Conservation (phyloP, 35 echinoderm and acorn worm genomes). For the Ophioderma brevispina region DNA sequence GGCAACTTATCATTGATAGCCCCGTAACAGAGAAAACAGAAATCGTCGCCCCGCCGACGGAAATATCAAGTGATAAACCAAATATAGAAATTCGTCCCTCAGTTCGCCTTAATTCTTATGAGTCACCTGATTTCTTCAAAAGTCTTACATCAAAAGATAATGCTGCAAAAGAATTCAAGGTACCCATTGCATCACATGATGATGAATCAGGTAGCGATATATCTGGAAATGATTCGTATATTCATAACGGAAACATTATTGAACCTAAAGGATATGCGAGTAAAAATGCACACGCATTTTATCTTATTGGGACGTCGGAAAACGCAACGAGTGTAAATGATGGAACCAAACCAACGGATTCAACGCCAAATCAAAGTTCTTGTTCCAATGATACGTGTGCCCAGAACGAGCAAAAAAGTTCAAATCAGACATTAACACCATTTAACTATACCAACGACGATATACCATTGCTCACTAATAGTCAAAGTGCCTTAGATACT, state of each 20-base stretch:
- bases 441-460: background rate
- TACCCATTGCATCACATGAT: background rate
- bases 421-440: background rate
- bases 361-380: background rate
- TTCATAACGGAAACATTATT: background rate
- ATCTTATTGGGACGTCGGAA: background rate
- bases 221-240: background rate
- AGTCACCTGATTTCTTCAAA: background rate
- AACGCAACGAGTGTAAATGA: background rate
- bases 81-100: background rate
- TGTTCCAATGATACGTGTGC: background rate
- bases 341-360: background rate
- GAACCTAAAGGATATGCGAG: background rate
- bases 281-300: background rate
- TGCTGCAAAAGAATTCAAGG: background rate
- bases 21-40: background rate
- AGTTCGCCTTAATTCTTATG: background rate
- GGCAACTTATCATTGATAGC: background rate
- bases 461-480: background rate
- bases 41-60: background rate
- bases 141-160: background rate
- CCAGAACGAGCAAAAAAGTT: background rate
- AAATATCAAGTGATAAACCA: background rate
- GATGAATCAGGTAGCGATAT: background rate
- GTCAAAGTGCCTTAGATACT: background rate